Evolutionary conservation across 2,113 vertebrate species (phyloP).

Genomic region (Neogobius melanostomus): DNA sequence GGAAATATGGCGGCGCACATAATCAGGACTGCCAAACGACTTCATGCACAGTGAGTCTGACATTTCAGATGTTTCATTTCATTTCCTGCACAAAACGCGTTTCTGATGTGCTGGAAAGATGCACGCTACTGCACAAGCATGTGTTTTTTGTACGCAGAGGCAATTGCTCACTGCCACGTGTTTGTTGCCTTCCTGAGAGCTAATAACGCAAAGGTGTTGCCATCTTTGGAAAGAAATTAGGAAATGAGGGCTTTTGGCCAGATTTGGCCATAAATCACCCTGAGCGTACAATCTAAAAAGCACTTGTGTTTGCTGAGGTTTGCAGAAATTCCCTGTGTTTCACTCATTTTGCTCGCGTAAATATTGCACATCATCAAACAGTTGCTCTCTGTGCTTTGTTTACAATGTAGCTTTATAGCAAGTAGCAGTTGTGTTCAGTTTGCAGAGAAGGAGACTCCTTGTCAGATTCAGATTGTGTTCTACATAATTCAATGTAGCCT

Average conservation of each 20-base stretch:
- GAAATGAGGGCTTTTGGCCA: not conserved
- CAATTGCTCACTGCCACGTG: not conserved
- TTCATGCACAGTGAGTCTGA: slow-evolving; percentile 69
- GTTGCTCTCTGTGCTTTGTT: no score
- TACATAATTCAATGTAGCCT: no score
- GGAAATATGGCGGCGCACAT: slow-evolving; percentile 75
- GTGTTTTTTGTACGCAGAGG: not conserved
- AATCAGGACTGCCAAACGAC: slow-evolving; percentile 38
- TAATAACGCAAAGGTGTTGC: not conserved
- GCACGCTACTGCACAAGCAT: not conserved
- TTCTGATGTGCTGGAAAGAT: not conserved
- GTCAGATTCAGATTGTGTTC: no score
- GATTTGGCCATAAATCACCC: no score
- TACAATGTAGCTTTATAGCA: no score
- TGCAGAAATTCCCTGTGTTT: no score
- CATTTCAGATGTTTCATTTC: slow-evolving; percentile 37
- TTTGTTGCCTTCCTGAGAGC: not conserved
- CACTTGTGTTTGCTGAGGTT: no score
- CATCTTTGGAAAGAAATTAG: not conserved
- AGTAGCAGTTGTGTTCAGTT: no score
- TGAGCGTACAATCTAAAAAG: no score
- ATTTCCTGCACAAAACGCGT: not conserved
- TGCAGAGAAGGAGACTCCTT: no score
- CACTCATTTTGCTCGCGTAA: no score
- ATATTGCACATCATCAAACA: no score